A percentile compares a stretch with the other conserved stretches of the same genome.
phyloP scores from a whole-genome alignment of 2,797 vertebrate species.

The Bradypus variegatus region DNA sequence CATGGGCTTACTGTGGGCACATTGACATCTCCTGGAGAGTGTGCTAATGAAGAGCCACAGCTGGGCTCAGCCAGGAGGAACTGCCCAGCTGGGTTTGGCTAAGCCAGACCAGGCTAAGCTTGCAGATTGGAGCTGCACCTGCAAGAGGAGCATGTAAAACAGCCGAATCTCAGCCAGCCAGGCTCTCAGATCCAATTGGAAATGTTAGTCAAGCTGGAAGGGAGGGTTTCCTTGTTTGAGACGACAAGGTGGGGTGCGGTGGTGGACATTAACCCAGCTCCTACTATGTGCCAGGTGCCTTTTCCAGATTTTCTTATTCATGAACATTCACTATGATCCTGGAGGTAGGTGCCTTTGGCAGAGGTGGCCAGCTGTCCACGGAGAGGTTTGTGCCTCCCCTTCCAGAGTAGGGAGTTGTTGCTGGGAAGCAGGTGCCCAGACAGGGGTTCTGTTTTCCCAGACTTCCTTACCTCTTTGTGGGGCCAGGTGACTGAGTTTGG shows the following conservation, averaged over 20 bases:
- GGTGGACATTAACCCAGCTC: neutral
- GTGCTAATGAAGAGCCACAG: neutral
- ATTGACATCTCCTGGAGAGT: fast-evolving
- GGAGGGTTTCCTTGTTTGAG: neutral
- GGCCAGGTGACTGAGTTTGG: neutral
- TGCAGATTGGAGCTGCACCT: neutral
- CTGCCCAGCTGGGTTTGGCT: neutral
- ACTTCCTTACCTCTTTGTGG: neutral
- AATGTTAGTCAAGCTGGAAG: neutral
- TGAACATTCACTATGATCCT: neutral
- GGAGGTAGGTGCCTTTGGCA: neutral
- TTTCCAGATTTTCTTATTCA: neutral
- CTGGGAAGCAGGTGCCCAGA: too few relatives aligned
- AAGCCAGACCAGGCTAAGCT: neutral
- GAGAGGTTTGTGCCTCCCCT: neutral
- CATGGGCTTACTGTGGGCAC: neutral
- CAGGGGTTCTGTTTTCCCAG: neutral
- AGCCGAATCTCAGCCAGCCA: neutral
- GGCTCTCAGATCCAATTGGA: neutral
- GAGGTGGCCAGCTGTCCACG: neutral
- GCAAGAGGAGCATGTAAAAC: neutral
- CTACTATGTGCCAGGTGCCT: neutral
- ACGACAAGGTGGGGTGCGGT: neutral
- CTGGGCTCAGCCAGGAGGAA: neutral
- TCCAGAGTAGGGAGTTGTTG: neutral